These are phyloP conservation scores for Ametastegia equiseti DNA, from an alignment of 2,888 invertebrate species.

Conservation along the genomic window DNA sequence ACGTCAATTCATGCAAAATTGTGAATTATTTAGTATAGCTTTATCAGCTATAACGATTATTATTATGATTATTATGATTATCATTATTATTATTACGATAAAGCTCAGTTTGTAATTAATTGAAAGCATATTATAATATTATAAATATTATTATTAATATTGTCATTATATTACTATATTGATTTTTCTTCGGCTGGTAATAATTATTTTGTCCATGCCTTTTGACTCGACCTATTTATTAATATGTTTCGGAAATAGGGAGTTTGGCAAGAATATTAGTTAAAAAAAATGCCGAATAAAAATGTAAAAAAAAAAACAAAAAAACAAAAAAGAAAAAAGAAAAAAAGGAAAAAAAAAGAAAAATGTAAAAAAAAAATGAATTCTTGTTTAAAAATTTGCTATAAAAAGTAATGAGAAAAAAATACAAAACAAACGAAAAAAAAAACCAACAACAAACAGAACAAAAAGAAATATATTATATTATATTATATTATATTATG, in stretches of 20 bases:
- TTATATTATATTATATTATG: background rate
- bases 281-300: constrained; percentile 1
- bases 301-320: background rate
- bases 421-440: background rate
- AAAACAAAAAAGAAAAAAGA: background rate
- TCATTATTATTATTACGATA: too few relatives aligned
- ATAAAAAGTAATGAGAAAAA: too few relatives aligned
- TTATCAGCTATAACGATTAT: background rate
- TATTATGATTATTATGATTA: too few relatives aligned
- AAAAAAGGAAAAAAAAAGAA: constrained; percentile 38
- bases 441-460: background rate
- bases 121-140: background rate
- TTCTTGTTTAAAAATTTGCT: constrained; percentile 28
- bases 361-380: constrained; percentile 27
- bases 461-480: background rate
- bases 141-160: background rate
- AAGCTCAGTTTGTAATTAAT: constrained; percentile 5
- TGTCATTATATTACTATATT: too few relatives aligned
- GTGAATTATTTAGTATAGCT: constrained; percentile 28
- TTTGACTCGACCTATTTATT: constrained; percentile 58
- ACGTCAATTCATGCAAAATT: constrained; percentile 1
- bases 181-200: constrained; percentile 48
- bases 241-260: constrained; percentile 57
- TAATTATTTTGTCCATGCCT: constrained; percentile 57
- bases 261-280: constrained; percentile 48